Evolutionary conservation across 2,888 invertebrate genomes (phyloP).

Genomic region (Trissoscelio sp.): DNA sequence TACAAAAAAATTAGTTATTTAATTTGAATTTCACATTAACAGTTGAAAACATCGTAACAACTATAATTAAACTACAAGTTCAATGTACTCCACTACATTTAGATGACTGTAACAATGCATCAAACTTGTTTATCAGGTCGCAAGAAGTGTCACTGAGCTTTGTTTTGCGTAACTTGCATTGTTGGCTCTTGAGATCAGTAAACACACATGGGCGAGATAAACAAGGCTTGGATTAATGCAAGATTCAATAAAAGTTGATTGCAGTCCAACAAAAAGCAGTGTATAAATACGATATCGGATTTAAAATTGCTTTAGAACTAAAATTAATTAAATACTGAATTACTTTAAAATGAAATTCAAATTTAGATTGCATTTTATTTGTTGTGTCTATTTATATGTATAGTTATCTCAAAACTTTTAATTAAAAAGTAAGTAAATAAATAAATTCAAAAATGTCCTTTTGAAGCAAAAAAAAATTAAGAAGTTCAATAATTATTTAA

Average conservation of each 20-base stretch:
- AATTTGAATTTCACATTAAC: too few species aligned
- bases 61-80: too few species aligned
- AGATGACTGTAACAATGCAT: not conserved
- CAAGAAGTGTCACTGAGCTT: not conserved
- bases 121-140: not conserved
- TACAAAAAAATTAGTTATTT: too few species aligned
- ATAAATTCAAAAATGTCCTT: too few species aligned
- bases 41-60: too few species aligned
- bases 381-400: not conserved
- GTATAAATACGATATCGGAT: constrained; percentile 12
- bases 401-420: too few species aligned
- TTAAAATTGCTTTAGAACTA: not conserved
- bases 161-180: not conserved
- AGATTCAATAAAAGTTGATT: constrained; percentile 6
- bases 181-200: not conserved
- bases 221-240: not conserved
- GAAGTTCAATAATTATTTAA: not conserved
- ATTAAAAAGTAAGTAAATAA: too few species aligned
- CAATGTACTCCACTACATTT: too few species aligned
- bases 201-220: not conserved
- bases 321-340: not conserved
- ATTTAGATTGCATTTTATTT: too few species aligned
- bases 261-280: not conserved
- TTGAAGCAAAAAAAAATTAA: too few species aligned
- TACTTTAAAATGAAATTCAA: not conserved